Evolutionary conservation across 2,113 vertebrate genomes (phyloP).

Genomic region (Arizona elegans): DNA sequence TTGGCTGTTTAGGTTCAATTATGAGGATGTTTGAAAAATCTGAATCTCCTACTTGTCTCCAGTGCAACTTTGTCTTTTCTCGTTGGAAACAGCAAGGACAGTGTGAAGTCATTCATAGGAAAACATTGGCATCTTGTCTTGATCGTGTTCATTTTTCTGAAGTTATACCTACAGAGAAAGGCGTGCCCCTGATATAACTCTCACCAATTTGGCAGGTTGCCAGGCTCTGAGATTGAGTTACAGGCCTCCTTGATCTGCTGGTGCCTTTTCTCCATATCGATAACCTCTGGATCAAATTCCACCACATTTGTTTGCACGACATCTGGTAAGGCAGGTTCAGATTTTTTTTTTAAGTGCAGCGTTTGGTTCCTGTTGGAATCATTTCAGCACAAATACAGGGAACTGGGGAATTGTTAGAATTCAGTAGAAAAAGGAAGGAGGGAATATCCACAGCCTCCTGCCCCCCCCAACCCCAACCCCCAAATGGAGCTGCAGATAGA

Average conservation of each 20-base stretch:
- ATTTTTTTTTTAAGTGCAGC: not conserved
- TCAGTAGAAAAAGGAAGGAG: not conserved
- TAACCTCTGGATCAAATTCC: constrained; percentile 25
- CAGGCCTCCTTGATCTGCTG: not conserved
- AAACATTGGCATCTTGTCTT: not conserved
- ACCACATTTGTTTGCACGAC: constrained; percentile 11
- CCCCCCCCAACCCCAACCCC: not conserved
- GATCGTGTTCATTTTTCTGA: not conserved
- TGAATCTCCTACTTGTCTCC: not conserved
- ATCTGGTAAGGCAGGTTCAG: not conserved
- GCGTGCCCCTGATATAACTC: not conserved
- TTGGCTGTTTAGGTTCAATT: not conserved
- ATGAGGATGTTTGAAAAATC: not conserved
- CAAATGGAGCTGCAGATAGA: not conserved
- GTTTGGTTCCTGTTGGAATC: not conserved
- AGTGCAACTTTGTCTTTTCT: too few relatives aligned
- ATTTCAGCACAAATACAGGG: not conserved
- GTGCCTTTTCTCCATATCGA: not conserved
- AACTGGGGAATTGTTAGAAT: not conserved
- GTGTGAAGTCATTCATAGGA: not conserved
- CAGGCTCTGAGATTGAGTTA: not conserved
- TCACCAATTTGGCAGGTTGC: not conserved
- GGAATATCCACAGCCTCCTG: not conserved
- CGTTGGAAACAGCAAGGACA: not conserved
- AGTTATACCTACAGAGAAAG: not conserved